Evolutionary conservation across 1,140 invertebrate species (phyloP).

Genomic region (Sarcophaga bullata): DNA sequence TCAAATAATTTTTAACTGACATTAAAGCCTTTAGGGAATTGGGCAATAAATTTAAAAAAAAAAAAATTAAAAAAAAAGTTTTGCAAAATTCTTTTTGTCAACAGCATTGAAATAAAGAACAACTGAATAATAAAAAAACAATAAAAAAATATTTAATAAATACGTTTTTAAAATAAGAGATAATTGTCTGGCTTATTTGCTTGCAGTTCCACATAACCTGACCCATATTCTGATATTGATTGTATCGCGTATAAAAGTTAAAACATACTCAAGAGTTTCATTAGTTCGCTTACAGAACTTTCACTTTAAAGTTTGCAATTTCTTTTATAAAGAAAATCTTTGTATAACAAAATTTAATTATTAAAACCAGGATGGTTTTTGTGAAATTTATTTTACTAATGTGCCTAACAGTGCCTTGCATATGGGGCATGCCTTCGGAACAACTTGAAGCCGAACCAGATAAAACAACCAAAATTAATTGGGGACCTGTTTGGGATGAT

Average conservation of each 20-base stretch:
- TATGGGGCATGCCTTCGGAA: not conserved
- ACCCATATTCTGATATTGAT: not conserved
- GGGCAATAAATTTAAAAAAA: not conserved
- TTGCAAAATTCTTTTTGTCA: not conserved
- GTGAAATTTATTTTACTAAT: not conserved
- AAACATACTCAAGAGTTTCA: not conserved
- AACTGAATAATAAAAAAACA: too few relatives aligned
- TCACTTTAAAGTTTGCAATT: not conserved
- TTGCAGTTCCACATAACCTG: not conserved
- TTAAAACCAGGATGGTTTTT: not conserved
- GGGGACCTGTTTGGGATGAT: slow-evolving; percentile 36
- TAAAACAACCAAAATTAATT: slow-evolving; percentile 16
- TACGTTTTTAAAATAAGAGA: too few relatives aligned
- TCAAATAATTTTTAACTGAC: not conserved
- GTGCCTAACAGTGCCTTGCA: not conserved
- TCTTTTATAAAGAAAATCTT: not conserved
- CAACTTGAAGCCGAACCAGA: not conserved
- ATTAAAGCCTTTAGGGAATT: not conserved
- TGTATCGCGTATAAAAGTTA: not conserved
- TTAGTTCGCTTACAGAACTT: not conserved
- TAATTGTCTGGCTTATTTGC: too few relatives aligned
- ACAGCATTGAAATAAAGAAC: not conserved
- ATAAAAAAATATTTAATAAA: too few relatives aligned
- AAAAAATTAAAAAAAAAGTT: too few relatives aligned
- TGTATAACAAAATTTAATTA: too few relatives aligned